These are phyloP conservation scores for Rhagophthalmus giganteus DNA, from an alignment of 2,888 invertebrate species.

Conservation along the genomic window DNA sequence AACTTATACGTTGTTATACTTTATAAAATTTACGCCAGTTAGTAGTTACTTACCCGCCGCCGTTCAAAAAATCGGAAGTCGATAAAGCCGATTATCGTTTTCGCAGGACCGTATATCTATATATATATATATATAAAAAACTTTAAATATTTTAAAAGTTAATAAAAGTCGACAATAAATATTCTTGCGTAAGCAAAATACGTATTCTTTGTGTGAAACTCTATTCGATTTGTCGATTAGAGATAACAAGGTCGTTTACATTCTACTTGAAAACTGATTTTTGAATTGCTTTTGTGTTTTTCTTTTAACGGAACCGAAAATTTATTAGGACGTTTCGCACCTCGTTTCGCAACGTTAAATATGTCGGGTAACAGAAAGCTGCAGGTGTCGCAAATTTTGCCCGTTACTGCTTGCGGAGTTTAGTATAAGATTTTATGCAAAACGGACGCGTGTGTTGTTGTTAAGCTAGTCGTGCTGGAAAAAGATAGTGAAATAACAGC, in stretches of 20 bases:
- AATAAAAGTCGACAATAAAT: constrained; percentile 24
- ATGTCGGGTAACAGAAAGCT: constrained; percentile 14
- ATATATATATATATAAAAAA: no score
- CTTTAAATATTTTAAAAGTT: no score
- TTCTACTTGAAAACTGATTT: constrained; percentile 49
- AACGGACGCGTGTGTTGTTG: constrained; percentile 1
- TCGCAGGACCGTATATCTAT: background rate
- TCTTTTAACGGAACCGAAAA: constrained; percentile 21
- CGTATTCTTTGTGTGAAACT: constrained; percentile 46
- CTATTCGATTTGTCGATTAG: constrained; percentile 46
- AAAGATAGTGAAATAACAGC: constrained; percentile 15
- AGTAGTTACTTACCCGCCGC: no score
- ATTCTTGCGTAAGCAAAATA: constrained; percentile 44
- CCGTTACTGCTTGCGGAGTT: background rate
- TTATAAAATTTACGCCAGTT: no score
- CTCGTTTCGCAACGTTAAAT: constrained; percentile 16
- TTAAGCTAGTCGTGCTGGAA: constrained; percentile 4
- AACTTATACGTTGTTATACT: background rate
- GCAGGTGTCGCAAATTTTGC: constrained; percentile 20
- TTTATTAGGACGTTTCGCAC: constrained; percentile 19
- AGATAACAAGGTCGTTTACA: constrained; percentile 50
- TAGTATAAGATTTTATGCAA: constrained; percentile 9
- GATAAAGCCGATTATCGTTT: constrained; percentile 2
- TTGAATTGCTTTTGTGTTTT: constrained; percentile 28
- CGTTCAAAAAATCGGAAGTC: background rate